These are phyloP conservation scores for Chondrilla cf. caribensis DNA, from an alignment of 37 sponge, comb jelly and placozoan genomes.

Conservation along the genomic window DNA sequence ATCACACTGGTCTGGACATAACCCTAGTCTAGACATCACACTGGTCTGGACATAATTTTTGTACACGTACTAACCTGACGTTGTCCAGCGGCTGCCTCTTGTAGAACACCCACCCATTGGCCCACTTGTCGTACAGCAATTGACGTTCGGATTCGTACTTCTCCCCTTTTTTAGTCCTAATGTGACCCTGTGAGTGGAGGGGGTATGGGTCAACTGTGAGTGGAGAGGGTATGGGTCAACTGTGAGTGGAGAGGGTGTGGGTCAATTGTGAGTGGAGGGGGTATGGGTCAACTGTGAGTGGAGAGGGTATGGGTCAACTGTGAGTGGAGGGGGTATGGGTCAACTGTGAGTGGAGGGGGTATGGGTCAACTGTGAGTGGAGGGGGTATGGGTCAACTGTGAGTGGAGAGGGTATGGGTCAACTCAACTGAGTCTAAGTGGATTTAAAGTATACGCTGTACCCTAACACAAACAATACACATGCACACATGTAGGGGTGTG, in stretches of 20 bases:
- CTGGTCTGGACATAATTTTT: too few relatives aligned
- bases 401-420: background rate
- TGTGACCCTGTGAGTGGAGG: slow-evolving; percentile 14
- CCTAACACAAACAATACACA: too few relatives aligned
- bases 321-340: background rate
- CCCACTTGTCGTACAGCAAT: slow-evolving; percentile 72
- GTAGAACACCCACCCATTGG: slow-evolving; percentile 55
- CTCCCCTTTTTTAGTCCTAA: slow-evolving; percentile 16
- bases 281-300: too few relatives aligned
- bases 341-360: background rate
- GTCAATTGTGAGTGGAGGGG: too few relatives aligned
- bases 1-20: too few relatives aligned
- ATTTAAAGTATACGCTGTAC: too few relatives aligned
- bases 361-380: background rate
- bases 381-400: background rate
- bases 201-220: too few relatives aligned
- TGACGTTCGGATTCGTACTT: slow-evolving; percentile 26
- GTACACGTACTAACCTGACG: slow-evolving; percentile 42
- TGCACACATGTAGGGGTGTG: too few relatives aligned
- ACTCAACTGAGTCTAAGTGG: too few relatives aligned
- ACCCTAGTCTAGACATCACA: background rate
- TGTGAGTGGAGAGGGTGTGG: too few relatives aligned
- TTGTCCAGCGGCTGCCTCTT: slow-evolving; percentile 80
- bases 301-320: background rate
- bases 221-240: too few relatives aligned